Evolutionary conservation across 2,113 vertebrate species (phyloP).

Genomic region (Cebidichthys violaceus): DNA sequence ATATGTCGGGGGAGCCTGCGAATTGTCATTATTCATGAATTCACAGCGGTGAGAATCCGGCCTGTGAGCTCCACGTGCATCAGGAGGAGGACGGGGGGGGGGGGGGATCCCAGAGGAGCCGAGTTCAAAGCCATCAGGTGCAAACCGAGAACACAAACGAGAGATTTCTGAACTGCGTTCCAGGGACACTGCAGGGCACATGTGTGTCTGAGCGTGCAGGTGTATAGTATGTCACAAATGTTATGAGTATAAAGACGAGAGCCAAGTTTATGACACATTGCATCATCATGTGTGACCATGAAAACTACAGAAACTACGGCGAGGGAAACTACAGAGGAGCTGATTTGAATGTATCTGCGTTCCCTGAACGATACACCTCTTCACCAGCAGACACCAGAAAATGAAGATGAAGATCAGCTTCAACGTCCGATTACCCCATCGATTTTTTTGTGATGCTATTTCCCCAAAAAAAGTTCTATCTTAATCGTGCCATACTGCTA

Average conservation of each 20-base stretch:
- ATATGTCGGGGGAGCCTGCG: slow-evolving; percentile 41
- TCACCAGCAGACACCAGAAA: not conserved
- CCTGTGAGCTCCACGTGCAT: slow-evolving; percentile 23
- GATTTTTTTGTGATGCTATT: not conserved
- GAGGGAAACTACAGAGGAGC: not conserved
- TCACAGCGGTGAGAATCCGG: slow-evolving; percentile 21
- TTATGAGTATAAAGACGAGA: not conserved
- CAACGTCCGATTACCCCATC: not conserved
- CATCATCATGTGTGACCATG: not conserved
- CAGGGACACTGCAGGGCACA: slow-evolving; percentile 10
- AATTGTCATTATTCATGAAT: slow-evolving; percentile 67
- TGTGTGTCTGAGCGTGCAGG: not conserved
- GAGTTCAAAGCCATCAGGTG: slow-evolving; percentile 59
- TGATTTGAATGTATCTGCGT: not conserved
- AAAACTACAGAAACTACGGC: not conserved
- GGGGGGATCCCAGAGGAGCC: slow-evolving; percentile 33
- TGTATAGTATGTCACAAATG: not conserved
- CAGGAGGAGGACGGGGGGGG: slow-evolving; percentile 29
- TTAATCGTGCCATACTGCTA: not conserved
- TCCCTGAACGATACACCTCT: not conserved
- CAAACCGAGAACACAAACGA: slow-evolving; percentile 8
- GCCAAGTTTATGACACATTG: not conserved
- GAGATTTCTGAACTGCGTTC: slow-evolving; percentile 24
- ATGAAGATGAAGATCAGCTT: not conserved
- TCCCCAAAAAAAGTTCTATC: not conserved